Conservation (phyloP, 2,888 invertebrate species). For the Rhamnusium bicolor region DNA sequence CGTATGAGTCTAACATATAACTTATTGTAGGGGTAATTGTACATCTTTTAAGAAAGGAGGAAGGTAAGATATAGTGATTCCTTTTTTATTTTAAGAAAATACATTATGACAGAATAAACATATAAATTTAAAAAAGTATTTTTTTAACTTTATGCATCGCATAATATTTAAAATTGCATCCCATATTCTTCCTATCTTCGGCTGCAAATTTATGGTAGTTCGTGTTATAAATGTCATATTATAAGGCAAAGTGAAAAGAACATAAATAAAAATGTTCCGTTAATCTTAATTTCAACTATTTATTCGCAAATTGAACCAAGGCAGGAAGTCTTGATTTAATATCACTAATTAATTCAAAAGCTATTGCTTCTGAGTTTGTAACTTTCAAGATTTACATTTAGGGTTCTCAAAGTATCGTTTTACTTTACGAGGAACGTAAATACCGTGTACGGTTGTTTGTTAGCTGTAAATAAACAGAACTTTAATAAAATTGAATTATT, state of each 20-base stretch:
- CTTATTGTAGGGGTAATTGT: too few species aligned
- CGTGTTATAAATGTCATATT: neutral
- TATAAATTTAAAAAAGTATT: too few species aligned
- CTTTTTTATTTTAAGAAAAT: too few species aligned
- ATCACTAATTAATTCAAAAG: slow-evolving; percentile 24
- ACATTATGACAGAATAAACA: too few species aligned
- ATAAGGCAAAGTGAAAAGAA: neutral
- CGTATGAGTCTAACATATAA: too few species aligned
- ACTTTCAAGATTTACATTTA: slow-evolving; percentile 30
- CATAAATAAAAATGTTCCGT: neutral
- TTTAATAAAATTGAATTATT: slow-evolving; percentile 24
- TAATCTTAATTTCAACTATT: slow-evolving; percentile 24
- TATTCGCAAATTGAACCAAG: slow-evolving; percentile 7
- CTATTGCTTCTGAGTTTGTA: slow-evolving; percentile 25
- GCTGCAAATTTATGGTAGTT: too few species aligned
- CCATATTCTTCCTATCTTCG: too few species aligned
- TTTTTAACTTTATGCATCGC: too few species aligned
- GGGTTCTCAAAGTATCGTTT: slow-evolving; percentile 23
- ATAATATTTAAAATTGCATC: too few species aligned
- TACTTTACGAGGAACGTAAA: slow-evolving; percentile 24
- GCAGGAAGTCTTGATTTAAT: slow-evolving; percentile 18
- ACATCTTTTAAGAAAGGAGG: too few species aligned
- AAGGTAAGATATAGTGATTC: too few species aligned
- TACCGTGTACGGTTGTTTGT: slow-evolving; percentile 23
- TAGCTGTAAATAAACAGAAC: slow-evolving; percentile 25